phyloP scores from a whole-genome alignment of 1,140 invertebrate species.

The Dendrolimus kikuchii region DNA sequence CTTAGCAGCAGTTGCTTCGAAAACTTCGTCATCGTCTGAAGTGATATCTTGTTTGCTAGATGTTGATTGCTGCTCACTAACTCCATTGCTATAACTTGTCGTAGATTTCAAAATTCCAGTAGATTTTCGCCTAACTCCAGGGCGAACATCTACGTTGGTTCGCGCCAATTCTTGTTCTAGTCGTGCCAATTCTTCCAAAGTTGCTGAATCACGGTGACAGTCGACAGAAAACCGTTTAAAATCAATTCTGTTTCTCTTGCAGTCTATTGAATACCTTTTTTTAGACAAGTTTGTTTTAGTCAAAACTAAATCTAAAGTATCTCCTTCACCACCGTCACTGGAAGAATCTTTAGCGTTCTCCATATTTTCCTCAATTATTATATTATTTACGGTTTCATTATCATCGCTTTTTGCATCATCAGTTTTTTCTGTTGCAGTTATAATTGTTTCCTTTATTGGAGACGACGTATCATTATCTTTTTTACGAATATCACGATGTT shows the following conservation, averaged over 20 bases:
- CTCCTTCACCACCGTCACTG: slow-evolving; percentile 30
- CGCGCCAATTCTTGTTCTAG: slow-evolving; percentile 52
- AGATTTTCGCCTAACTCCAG: slow-evolving; percentile 55
- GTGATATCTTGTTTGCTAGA: slow-evolving; percentile 31
- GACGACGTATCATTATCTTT: not conserved
- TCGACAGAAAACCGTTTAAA: slow-evolving; percentile 62
- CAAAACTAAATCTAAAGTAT: slow-evolving; percentile 40
- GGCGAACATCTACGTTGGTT: slow-evolving; percentile 52
- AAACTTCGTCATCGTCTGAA: slow-evolving; percentile 68
- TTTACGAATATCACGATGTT: not conserved
- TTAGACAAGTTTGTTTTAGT: slow-evolving; percentile 41
- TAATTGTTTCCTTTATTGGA: not conserved
- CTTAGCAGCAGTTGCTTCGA: slow-evolving; percentile 29
- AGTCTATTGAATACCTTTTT: slow-evolving; percentile 58
- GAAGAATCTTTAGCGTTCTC: slow-evolving; percentile 25
- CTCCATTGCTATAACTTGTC: slow-evolving; percentile 44
- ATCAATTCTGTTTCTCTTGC: slow-evolving; percentile 47
- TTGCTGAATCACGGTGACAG: slow-evolving; percentile 47
- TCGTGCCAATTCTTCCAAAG: slow-evolving; percentile 50
- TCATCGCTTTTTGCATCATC: slow-evolving; percentile 10
- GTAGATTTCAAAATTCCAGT: slow-evolving; percentile 67
- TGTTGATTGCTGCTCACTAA: slow-evolving; percentile 27
- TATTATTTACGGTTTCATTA: slow-evolving; percentile 4
- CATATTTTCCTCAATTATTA: slow-evolving; percentile 18
- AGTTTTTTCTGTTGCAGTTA: not conserved